These are phyloP conservation scores for Macrostomum lignano DNA, from an alignment of 1,140 invertebrate species.

Conservation along the genomic window DNA sequence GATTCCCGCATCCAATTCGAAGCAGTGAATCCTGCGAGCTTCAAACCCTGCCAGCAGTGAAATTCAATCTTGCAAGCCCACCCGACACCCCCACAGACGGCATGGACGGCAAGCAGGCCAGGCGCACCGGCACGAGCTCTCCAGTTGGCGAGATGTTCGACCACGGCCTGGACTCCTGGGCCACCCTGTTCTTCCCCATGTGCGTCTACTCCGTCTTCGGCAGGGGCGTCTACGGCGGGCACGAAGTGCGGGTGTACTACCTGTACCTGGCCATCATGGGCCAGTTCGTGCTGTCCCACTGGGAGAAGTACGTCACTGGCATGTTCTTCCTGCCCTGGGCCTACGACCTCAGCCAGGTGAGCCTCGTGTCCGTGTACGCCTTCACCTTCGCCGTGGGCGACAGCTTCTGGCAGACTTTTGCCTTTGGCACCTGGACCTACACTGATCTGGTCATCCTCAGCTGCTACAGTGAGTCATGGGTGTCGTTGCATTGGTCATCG, in stretches of 20 bases:
- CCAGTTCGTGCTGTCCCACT: slow-evolving; percentile 73
- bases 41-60: no score
- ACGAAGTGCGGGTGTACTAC: slow-evolving; percentile 28
- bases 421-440: no score
- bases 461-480: no score
- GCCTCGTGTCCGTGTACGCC: not conserved
- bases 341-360: slow-evolving; percentile 69
- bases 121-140: slow-evolving; percentile 28
- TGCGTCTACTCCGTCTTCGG: slow-evolving; percentile 75
- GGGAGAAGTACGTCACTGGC: slow-evolving; percentile 90
- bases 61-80: no score
- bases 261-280: slow-evolving; percentile 56
- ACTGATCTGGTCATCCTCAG: no score
- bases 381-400: not conserved
- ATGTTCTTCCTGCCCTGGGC: slow-evolving; percentile 77
- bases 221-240: slow-evolving; percentile 31
- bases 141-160: slow-evolving; percentile 32
- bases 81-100: slow-evolving; percentile 1
- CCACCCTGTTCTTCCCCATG: slow-evolving; percentile 59
- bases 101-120: slow-evolving; percentile 31
- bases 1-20: no score
- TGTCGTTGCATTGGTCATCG: no score
- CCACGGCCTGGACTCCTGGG: slow-evolving; percentile 38
- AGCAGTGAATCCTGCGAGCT: no score
- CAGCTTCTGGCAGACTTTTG: no score